phyloP scores from a whole-genome alignment of 2,888 invertebrate species.

The Aporophyla nigra region DNA sequence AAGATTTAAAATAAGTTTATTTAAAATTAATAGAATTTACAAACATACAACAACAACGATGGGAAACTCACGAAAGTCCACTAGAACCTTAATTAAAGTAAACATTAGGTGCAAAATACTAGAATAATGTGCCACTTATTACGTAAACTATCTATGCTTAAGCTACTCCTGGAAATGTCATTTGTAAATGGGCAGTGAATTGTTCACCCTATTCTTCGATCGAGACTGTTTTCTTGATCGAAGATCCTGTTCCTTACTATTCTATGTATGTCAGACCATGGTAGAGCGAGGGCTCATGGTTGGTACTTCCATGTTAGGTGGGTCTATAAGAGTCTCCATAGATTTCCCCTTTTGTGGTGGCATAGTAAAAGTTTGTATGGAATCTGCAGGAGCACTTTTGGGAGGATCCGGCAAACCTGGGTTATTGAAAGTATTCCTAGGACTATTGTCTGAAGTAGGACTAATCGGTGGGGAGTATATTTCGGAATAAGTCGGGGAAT shows the following conservation, averaged over 20 bases:
- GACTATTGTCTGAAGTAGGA: slow-evolving; percentile 86
- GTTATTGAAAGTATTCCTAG: slow-evolving; percentile 83
- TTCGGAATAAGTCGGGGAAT: slow-evolving; percentile 89
- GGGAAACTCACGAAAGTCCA: slow-evolving; percentile 77
- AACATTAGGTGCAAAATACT: slow-evolving; percentile 72
- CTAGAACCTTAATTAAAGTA: slow-evolving; percentile 58
- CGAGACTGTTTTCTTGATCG: background rate
- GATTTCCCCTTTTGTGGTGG: slow-evolving; percentile 86
- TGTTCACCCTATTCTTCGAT: slow-evolving; percentile 31
- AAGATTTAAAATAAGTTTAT: slow-evolving; percentile 66
- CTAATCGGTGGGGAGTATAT: slow-evolving; percentile 89
- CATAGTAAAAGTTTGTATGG: slow-evolving; percentile 86
- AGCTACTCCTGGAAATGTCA: slow-evolving; percentile 70
- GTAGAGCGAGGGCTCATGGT: slow-evolving; percentile 87
- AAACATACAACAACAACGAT: slow-evolving; percentile 82
- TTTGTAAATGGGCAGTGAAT: slow-evolving; percentile 75
- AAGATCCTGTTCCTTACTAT: slow-evolving; percentile 34
- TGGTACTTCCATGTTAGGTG: slow-evolving; percentile 81
- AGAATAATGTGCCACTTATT: slow-evolving; percentile 65
- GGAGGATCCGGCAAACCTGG: slow-evolving; percentile 85
- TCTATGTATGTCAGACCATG: slow-evolving; percentile 81
- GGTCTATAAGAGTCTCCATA: slow-evolving; percentile 86
- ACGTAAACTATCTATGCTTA: slow-evolving; percentile 47
- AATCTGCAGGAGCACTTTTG: slow-evolving; percentile 84
- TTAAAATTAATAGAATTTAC: slow-evolving; percentile 69